Evolutionary conservation across 2,113 vertebrate species (phyloP).

Genomic region (Seriola aureovittata): DNA sequence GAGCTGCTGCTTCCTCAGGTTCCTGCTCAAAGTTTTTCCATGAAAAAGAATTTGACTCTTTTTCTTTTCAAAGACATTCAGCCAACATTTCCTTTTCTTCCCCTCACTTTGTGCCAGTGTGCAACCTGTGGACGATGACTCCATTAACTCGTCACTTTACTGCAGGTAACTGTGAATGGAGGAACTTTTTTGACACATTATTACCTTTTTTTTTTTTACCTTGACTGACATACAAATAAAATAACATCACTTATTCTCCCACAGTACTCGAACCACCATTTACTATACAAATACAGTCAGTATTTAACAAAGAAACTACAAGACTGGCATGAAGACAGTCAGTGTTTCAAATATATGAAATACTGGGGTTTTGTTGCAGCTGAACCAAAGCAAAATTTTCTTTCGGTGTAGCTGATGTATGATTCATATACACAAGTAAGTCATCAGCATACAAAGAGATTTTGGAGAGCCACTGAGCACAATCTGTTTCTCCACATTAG

Average conservation of each 20-base stretch:
- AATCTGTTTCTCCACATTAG: background rate
- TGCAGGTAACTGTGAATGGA: too few relatives aligned
- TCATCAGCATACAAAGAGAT: background rate
- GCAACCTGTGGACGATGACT: slow-evolving; percentile 1
- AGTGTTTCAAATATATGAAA: background rate
- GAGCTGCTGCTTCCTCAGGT: slow-evolving; percentile 1
- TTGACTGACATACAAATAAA: background rate
- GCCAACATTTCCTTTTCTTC: slow-evolving; percentile 27
- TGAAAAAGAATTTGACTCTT: slow-evolving; percentile 43
- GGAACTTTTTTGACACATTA: background rate
- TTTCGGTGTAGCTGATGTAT: too few relatives aligned
- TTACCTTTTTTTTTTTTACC: background rate
- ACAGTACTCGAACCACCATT: background rate
- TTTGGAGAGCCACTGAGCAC: background rate
- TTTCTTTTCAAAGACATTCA: background rate
- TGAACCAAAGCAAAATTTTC: too few relatives aligned
- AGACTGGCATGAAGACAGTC: background rate
- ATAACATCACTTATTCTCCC: background rate
- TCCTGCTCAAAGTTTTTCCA: slow-evolving; percentile 39
- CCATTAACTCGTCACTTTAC: background rate
- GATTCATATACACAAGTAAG: background rate
- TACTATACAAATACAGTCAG: background rate
- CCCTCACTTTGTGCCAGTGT: background rate
- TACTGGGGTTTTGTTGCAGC: too few relatives aligned
- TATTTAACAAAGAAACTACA: background rate